Base-by-base conservation (phyloP, 2,797 vertebrate genomes). In the Choloepus didactylus region DNA sequence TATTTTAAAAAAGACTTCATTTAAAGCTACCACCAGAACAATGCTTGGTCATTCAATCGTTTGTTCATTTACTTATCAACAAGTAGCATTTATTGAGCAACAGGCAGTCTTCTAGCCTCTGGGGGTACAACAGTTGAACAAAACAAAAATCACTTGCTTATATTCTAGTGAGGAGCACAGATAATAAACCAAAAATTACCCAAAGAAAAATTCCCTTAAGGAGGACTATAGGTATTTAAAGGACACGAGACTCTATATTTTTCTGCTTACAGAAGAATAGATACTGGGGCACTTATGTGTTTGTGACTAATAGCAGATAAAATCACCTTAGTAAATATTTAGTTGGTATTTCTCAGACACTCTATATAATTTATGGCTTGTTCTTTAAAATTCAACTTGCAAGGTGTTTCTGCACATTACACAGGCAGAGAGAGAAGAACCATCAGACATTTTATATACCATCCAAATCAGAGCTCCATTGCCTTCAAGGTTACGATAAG, bases 261-360 rank as follows among this genome's bases (percentile, higher is more conserved):
- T n/a, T 77, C 31, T 87, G 27, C n/a, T 88, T 93, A 56, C 1
- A 88, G 82, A 85, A 44, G 38, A 86, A 15, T n/a, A 75, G 56
- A 6, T 54, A 72, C 18, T 86, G 49, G 41, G 41, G 92, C 21
- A 54, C 49, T 85, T 54, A 76, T 11, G 35, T 67, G 51, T 94
- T 89, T 76, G 64, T 88, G 59, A 88, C 69, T 86, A 25, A 29
- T 54, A 89, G 69, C 67, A 54, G 59, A 93, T 89, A 95, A 91
- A 59, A 91, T 90, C 59, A 77, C 41, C 76, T 44, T 83, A 93
- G 87, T 92, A 93, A 95, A 95, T 93, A 95, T 83, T 94, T 96
- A 86, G 62, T 86, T 94, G 83, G 75, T 15, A 38, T 44, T 96
- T 41, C 69, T 94, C 69, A 91, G 49, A 46, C 27, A 76, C 54